Percentiles rank a stretch among this genome's conserved stretches.
Conservation (phyloP, 2,113 vertebrate species). For the Craseonycteris thonglongyai region DNA sequence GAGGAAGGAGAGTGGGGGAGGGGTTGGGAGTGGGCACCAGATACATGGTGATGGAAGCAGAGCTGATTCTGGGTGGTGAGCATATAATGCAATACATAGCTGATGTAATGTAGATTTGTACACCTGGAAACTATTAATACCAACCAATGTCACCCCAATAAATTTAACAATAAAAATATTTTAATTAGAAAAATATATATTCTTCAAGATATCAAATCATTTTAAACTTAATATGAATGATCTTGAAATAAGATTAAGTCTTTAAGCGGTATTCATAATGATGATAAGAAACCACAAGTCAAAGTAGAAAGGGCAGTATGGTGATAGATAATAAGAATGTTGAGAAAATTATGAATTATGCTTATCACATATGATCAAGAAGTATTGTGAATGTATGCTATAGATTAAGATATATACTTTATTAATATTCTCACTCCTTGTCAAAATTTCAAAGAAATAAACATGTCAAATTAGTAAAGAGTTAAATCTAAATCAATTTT, state of each 20-base stretch:
- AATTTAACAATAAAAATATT: too few species aligned
- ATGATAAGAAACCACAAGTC: conserved; percentile 37
- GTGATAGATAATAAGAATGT: conserved; percentile 7
- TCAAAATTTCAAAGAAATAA: not conserved
- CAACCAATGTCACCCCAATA: too few species aligned
- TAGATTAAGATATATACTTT: not conserved
- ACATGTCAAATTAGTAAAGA: not conserved
- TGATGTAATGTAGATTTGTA: too few species aligned
- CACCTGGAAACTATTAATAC: too few species aligned
- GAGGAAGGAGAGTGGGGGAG: too few species aligned
- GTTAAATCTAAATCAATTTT: not conserved
- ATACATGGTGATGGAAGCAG: too few species aligned
- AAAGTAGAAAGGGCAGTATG: conserved; percentile 27
- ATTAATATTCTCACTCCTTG: not conserved
- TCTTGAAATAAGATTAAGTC: conserved; percentile 17
- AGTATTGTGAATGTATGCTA: not conserved
- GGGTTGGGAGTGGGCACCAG: too few species aligned
- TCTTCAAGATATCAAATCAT: conserved; percentile 2
- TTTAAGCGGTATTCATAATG: conserved; percentile 34
- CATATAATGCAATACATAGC: too few species aligned
- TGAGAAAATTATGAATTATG: conserved; percentile 38
- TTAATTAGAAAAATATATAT: conserved; percentile 55
- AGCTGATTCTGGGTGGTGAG: too few species aligned
- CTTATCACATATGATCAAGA: conserved; percentile 1
- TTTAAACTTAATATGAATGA: conserved; percentile 44